Evolutionary conservation across 2,113 vertebrate genomes (phyloP).

Genomic region (Gavialis gangeticus): DNA sequence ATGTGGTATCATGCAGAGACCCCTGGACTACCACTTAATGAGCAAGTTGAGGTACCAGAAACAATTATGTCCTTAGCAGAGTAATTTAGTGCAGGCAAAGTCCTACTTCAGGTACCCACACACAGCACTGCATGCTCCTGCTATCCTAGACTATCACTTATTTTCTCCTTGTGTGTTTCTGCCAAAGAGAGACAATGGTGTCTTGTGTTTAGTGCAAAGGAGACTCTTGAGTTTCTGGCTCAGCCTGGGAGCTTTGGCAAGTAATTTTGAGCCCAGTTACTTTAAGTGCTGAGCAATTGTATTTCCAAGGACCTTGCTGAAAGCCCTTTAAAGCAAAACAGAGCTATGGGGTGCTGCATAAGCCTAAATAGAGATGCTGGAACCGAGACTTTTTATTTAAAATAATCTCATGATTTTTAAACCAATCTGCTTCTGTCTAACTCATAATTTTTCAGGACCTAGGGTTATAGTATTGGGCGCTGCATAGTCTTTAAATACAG

Average conservation of each 20-base stretch:
- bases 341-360: not conserved
- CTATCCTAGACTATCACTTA: too few relatives aligned
- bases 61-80: too few relatives aligned
- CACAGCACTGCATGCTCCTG: too few relatives aligned
- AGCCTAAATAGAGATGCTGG: not conserved
- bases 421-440: not conserved
- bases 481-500: not conserved
- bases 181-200: accelerated
- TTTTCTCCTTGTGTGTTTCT: accelerated
- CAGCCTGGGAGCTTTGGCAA: not conserved
- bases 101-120: too few relatives aligned
- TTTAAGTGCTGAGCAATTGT: not conserved
- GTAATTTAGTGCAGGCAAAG: too few relatives aligned
- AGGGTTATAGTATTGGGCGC: not conserved
- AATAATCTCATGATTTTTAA: not conserved
- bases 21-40: not conserved
- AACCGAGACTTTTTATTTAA: not conserved
- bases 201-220: accelerated
- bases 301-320: not conserved
- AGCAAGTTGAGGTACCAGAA: too few relatives aligned
- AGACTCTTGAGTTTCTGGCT: accelerated
- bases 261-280: not conserved
- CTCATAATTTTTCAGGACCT: not conserved
- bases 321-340: not conserved
- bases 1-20: accelerated